A percentile compares a stretch with the other conserved stretches of the same genome.
phyloP scores from a whole-genome alignment of 2,797 vertebrate species.

The Propithecus deckenii region DNA sequence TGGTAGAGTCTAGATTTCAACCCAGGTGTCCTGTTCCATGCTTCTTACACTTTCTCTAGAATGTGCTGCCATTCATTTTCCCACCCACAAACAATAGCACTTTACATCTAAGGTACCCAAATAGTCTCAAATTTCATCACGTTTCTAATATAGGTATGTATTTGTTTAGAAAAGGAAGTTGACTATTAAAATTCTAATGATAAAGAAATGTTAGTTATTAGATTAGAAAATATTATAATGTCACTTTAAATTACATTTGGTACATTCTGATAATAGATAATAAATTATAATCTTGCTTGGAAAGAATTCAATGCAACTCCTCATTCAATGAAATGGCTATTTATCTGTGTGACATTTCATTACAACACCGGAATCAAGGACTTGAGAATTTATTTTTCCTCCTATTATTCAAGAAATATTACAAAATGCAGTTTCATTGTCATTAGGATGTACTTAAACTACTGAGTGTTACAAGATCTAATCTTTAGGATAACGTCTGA shows the following conservation, averaged over 20 bases:
- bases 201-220: slow-evolving; percentile 64
- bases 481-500: slow-evolving; percentile 69
- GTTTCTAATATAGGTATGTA: slow-evolving; percentile 41
- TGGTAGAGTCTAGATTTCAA: neutral
- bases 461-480: slow-evolving; percentile 58
- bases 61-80: neutral
- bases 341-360: slow-evolving; percentile 76
- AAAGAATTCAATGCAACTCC: slow-evolving; percentile 49
- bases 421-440: slow-evolving; percentile 58
- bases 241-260: slow-evolving; percentile 44
- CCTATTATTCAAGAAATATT: slow-evolving; percentile 74
- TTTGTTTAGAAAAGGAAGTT: slow-evolving; percentile 48
- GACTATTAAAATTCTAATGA: slow-evolving; percentile 60
- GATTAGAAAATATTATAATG: slow-evolving; percentile 59
- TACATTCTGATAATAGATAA: slow-evolving; percentile 64
- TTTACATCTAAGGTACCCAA: neutral
- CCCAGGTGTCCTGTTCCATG: neutral
- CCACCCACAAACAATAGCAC: neutral
- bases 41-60: neutral
- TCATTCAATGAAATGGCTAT: slow-evolving; percentile 67
- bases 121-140: neutral
- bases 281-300: slow-evolving; percentile 55
- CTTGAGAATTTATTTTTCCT: slow-evolving; percentile 69
- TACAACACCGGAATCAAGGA: slow-evolving; percentile 64
- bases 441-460: slow-evolving; percentile 75